Conservation (phyloP, 2,113 vertebrate species). For the Gambusia holbrooki region DNA sequence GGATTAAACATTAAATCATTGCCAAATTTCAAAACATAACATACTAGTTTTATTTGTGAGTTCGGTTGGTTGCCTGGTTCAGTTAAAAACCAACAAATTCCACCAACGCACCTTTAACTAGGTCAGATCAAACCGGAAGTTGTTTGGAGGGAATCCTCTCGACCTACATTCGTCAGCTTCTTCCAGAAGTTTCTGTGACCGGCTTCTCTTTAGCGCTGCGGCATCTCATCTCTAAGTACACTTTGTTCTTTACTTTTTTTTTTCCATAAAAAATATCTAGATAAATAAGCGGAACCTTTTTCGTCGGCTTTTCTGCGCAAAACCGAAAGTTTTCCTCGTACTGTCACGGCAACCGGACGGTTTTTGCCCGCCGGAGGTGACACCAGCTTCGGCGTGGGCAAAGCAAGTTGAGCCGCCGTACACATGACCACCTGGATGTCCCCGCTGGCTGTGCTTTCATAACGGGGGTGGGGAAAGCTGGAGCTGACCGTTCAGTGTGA, state of each 20-base stretch:
- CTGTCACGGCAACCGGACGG: constrained; percentile 15
- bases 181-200: constrained; percentile 76
- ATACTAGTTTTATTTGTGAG: background rate
- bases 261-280: no score
- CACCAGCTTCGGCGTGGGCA: constrained; percentile 16
- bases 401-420: background rate
- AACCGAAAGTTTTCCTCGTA: background rate
- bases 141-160: constrained; percentile 14
- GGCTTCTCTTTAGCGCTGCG: constrained; percentile 5
- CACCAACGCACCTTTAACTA: background rate
- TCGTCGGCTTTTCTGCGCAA: background rate
- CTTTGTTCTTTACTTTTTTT: background rate
- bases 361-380: constrained; percentile 23
- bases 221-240: background rate
- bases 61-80: background rate
- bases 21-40: background rate
- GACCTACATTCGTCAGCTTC: constrained; percentile 45
- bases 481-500: constrained; percentile 53
- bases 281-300: background rate
- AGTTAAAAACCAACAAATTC: background rate
- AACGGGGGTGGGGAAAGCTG: background rate
- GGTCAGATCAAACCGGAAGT: constrained; percentile 56
- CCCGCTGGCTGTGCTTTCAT: constrained; percentile 14
- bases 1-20: background rate
- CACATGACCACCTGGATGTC: constrained; percentile 13